Percentiles rank a stretch among this genome's conserved stretches.
Conservation (phyloP, 2,797 vertebrate species). For the Tragelaphus oryx region DNA sequence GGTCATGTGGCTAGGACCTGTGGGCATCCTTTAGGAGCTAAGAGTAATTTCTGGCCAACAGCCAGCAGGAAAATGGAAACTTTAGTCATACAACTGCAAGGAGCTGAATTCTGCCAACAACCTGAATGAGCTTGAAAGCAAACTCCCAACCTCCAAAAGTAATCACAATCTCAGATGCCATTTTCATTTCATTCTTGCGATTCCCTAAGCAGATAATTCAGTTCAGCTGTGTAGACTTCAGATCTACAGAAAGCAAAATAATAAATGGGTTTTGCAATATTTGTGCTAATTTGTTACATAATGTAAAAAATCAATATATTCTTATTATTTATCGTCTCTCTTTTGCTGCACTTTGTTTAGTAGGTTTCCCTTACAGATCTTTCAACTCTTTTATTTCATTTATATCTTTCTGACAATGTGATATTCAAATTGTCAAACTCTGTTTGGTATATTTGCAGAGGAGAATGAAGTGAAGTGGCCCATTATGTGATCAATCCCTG, state of each 20-base stretch:
- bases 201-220: not conserved
- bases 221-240: not conserved
- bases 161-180: not conserved
- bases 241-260: not conserved
- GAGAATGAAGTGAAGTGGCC: not conserved
- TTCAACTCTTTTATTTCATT: not conserved
- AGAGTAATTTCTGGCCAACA: not conserved
- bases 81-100: not conserved
- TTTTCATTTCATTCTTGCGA: not conserved
- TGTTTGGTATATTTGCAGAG: not conserved
- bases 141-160: not conserved
- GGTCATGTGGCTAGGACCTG: not conserved
- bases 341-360: not conserved
- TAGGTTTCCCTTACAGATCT: not conserved
- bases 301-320: not conserved
- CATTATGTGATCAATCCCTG: not conserved
- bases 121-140: not conserved
- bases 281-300: slow-evolving; percentile 16
- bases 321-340: not conserved
- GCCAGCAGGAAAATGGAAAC: not conserved
- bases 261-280: not conserved
- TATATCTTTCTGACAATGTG: not conserved
- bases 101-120: not conserved
- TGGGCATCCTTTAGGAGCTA: not conserved
- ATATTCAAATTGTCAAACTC: not conserved